These are phyloP conservation scores for Colostygia pectinataria DNA, from an alignment of 2,888 invertebrate species.

Conservation along the genomic window DNA sequence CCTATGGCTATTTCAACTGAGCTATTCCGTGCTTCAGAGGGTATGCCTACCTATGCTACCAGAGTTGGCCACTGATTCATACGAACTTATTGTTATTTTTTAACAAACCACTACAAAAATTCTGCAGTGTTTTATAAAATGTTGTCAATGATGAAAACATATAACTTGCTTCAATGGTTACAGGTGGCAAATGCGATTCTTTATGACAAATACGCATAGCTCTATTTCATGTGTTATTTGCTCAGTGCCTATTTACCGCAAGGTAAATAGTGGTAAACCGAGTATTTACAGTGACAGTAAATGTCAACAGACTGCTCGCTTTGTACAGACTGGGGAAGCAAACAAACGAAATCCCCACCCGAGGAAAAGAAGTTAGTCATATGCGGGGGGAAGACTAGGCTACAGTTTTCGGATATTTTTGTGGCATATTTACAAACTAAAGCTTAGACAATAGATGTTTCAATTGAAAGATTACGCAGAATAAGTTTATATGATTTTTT, in stretches of 20 bases:
- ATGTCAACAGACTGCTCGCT: conserved; percentile 76
- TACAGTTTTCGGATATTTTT: not conserved
- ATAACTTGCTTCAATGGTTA: not conserved
- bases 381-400: conserved; percentile 4
- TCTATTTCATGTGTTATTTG: not conserved
- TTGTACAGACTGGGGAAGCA: conserved; percentile 68
- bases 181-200: not conserved
- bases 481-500: too few relatives aligned
- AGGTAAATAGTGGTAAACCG: conserved; percentile 75
- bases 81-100: too few relatives aligned
- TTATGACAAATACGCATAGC: not conserved
- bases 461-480: too few relatives aligned
- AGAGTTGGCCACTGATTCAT: too few relatives aligned
- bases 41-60: too few relatives aligned
- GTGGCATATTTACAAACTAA: not conserved
- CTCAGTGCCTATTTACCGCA: conserved; percentile 49
- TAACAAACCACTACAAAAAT: too few relatives aligned
- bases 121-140: too few relatives aligned
- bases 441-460: too few relatives aligned
- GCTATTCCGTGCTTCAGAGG: too few relatives aligned
- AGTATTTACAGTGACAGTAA: conserved; percentile 73
- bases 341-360: conserved; percentile 66
- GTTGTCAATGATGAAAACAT: too few relatives aligned
- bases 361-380: conserved; percentile 42
- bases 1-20: too few relatives aligned